These are phyloP conservation scores for Aphrocallistes beatrix DNA, from an alignment of 37 sponge, comb jelly and placozoan genomes.

Conservation along the genomic window DNA sequence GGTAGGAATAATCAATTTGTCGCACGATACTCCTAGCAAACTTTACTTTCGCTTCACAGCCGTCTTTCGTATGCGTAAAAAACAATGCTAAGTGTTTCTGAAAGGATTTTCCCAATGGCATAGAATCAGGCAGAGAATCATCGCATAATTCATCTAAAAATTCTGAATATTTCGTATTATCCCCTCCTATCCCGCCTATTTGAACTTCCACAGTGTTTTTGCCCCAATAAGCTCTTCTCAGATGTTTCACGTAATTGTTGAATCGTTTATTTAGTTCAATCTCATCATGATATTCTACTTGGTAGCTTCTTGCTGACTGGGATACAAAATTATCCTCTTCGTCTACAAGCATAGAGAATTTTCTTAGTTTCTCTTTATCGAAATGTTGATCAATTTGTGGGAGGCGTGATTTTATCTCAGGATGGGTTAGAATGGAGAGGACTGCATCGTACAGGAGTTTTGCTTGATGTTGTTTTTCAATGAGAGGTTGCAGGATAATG, in stretches of 20 bases:
- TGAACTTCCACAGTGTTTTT: not conserved
- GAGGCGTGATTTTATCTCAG: not conserved
- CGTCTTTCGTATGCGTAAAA: not conserved
- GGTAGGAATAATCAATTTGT: not conserved
- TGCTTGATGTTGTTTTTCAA: not conserved
- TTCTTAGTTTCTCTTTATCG: not conserved
- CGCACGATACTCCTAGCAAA: not conserved
- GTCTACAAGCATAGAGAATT: not conserved
- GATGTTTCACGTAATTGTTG: not conserved
- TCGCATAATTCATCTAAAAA: not conserved
- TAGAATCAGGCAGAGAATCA: not conserved
- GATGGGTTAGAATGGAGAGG: not conserved
- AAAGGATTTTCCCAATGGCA: not conserved
- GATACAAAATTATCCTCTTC: not conserved
- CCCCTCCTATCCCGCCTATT: not conserved
- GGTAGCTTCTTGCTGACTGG: not conserved
- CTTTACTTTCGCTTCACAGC: not conserved
- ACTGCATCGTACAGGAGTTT: not conserved
- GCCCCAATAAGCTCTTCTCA: not conserved
- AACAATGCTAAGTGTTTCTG: not conserved
- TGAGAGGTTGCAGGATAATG: not conserved
- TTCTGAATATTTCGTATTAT: not conserved
- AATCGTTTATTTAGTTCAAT: not conserved
- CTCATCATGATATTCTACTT: not conserved
- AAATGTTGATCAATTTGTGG: not conserved